Evolutionary conservation across 2,113 vertebrate species (phyloP).

Genomic region (Cynoglossus semilaevis): DNA sequence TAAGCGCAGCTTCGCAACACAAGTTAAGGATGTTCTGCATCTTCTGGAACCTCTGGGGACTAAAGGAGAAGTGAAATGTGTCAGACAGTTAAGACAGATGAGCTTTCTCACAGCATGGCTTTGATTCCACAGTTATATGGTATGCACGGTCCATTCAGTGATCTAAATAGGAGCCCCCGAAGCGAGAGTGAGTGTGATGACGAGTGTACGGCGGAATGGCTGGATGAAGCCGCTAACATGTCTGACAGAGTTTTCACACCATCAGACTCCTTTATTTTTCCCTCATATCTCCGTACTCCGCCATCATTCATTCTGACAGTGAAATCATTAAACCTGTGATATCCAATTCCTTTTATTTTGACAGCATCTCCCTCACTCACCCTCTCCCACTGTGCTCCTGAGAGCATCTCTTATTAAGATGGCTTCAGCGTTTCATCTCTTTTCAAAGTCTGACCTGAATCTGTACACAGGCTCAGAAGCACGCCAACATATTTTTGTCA

Average conservation of each 20-base stretch:
- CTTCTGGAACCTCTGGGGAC: constrained; percentile 43
- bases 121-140: constrained; percentile 51
- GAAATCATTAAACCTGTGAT: constrained; percentile 77
- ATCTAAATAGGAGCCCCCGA: constrained; percentile 58
- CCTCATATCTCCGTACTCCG: constrained; percentile 60
- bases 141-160: constrained; percentile 61
- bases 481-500: constrained; percentile 63
- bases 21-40: constrained; percentile 58
- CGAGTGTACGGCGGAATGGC: constrained; percentile 50
- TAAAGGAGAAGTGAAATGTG: constrained; percentile 45
- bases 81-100: constrained; percentile 64
- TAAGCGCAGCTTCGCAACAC: constrained; percentile 46
- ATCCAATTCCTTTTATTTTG: constrained; percentile 75
- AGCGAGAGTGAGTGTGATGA: constrained; percentile 52
- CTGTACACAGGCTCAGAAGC: constrained; percentile 62
- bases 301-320: constrained; percentile 74
- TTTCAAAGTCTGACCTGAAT: constrained; percentile 75
- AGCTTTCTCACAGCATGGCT: constrained; percentile 54
- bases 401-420: constrained; percentile 71
- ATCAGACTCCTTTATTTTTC: constrained; percentile 60
- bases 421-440: constrained; percentile 70
- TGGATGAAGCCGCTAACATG: constrained; percentile 63
- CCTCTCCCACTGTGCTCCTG: constrained; percentile 53
- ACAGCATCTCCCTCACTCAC: constrained; percentile 55
- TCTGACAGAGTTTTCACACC: constrained; percentile 68